Evolutionary conservation across 2,113 vertebrate species (phyloP).

Genomic region (Hydrolagus affinis): DNA sequence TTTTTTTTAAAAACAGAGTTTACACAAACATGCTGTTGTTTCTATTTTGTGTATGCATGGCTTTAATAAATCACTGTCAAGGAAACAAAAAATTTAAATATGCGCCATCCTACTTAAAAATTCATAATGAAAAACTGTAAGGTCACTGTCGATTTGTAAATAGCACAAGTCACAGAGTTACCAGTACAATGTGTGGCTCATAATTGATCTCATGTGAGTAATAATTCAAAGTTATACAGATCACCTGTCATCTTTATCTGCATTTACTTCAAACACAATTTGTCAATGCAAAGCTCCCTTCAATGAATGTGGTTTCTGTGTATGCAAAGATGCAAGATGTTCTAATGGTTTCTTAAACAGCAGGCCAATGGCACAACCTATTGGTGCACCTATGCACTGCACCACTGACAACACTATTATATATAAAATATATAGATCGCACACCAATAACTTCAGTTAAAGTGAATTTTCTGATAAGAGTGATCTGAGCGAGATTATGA

Average conservation of each 20-base stretch:
- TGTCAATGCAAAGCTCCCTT: conserved; percentile 11
- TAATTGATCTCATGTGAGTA: conserved; percentile 24
- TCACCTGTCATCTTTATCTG: conserved; percentile 24
- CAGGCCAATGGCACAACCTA: background rate
- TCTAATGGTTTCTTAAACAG: background rate
- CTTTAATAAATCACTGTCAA: background rate
- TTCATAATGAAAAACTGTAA: background rate
- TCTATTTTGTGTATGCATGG: background rate
- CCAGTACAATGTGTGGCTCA: background rate
- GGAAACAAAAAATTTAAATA: background rate
- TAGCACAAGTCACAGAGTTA: conserved; percentile 24
- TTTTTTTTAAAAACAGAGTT: background rate
- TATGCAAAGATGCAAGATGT: background rate
- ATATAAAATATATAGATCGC: background rate
- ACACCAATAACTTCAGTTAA: background rate
- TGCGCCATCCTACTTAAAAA: background rate
- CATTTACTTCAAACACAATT: conserved; percentile 21
- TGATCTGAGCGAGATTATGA: background rate
- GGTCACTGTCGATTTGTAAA: conserved; percentile 29
- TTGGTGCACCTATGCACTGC: background rate
- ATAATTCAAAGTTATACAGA: conserved; percentile 30
- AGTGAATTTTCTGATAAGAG: background rate
- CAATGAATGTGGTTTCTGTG: background rate
- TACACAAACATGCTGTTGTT: background rate
- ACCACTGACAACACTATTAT: background rate